phyloP scores from a whole-genome alignment of 2,888 invertebrate genomes.

The Tholera decimalis region DNA sequence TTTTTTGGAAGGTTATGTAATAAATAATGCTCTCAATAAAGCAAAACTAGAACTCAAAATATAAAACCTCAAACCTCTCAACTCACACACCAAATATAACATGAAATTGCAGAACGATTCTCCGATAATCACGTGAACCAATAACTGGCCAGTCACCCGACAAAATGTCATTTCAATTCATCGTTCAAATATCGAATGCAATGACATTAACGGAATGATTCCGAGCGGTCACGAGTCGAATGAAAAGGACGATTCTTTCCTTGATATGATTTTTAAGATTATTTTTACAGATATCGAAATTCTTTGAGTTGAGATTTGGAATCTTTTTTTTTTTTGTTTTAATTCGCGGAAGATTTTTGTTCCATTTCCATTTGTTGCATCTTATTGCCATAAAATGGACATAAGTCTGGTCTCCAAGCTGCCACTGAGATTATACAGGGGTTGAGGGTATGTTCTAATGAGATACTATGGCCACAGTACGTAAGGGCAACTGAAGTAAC shows the following conservation, averaged over 20 bases:
- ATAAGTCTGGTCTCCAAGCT: no score
- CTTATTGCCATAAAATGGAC: no score
- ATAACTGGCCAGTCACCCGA: slow-evolving; percentile 66
- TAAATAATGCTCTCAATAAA: background rate
- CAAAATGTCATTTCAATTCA: slow-evolving; percentile 73
- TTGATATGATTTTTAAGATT: slow-evolving; percentile 40
- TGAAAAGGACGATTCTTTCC: slow-evolving; percentile 47
- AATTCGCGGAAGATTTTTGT: background rate
- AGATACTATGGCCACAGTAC: no score
- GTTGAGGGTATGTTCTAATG: no score
- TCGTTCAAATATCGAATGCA: slow-evolving; percentile 63
- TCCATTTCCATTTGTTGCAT: no score
- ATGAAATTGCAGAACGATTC: slow-evolving; percentile 34
- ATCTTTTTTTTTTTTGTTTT: slow-evolving; percentile 13
- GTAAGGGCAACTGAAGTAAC: no score
- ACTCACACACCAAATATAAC: slow-evolving; percentile 21
- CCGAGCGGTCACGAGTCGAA: slow-evolving; percentile 47
- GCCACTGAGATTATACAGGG: no score
- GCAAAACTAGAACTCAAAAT: background rate
- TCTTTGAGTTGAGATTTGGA: slow-evolving; percentile 8
- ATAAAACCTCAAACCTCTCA: background rate
- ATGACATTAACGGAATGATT: slow-evolving; percentile 67
- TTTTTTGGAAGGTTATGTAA: no score
- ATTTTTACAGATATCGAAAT: slow-evolving; percentile 49
- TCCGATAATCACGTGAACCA: slow-evolving; percentile 58